phyloP scores from a whole-genome alignment of 2,797 vertebrate genomes.

The Arnoldichthys spilopterus region DNA sequence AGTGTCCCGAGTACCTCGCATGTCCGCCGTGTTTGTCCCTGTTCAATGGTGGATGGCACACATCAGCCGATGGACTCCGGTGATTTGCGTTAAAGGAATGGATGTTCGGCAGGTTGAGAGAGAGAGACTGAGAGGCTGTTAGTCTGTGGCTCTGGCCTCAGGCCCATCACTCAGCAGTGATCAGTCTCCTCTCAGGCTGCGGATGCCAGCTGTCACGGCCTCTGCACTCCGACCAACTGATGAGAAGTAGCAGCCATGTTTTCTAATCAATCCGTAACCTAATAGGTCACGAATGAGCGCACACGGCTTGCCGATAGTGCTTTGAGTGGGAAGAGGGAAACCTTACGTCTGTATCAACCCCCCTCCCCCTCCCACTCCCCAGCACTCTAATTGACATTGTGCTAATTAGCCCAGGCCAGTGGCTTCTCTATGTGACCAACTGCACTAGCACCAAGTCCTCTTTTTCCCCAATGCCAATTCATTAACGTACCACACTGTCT shows the following conservation, averaged over 20 bases:
- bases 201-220: conserved; percentile 77
- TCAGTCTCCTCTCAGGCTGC: conserved; percentile 73
- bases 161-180: conserved; percentile 75
- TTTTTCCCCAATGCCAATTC: conserved; percentile 24
- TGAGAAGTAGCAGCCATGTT: conserved; percentile 76
- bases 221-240: conserved; percentile 73
- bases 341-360: conserved; percentile 56
- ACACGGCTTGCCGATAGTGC: conserved; percentile 74
- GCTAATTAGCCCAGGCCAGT: conserved; percentile 63
- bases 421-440: conserved; percentile 47
- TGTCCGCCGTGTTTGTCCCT: conserved; percentile 1
- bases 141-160: conserved; percentile 65
- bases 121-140: conserved; percentile 55
- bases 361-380: conserved; percentile 3
- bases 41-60: conserved; percentile 10
- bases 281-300: conserved; percentile 82
- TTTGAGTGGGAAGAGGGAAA: conserved; percentile 61
- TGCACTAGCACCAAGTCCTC: conserved; percentile 52
- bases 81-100: conserved; percentile 37
- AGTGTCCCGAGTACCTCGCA: neutral
- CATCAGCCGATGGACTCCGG: conserved; percentile 15
- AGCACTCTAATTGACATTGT: conserved; percentile 66
- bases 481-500: conserved; percentile 60
- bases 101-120: conserved; percentile 26
- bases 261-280: conserved; percentile 79